Conservation (phyloP, 2,113 vertebrate genomes). For the Candoia aspera region DNA sequence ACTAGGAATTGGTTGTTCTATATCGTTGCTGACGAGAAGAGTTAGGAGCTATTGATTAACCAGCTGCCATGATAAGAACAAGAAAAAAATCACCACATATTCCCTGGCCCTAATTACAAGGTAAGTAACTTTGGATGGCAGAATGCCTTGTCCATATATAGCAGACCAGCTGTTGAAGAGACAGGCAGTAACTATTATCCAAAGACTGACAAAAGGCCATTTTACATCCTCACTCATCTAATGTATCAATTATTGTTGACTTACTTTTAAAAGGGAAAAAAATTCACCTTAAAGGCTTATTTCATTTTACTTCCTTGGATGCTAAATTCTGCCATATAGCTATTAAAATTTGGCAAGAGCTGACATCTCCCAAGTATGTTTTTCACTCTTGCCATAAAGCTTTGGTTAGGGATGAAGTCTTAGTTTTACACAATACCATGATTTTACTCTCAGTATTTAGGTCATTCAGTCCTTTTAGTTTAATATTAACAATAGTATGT, state of each 20-base stretch:
- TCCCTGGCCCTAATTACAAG: background rate
- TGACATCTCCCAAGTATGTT: background rate
- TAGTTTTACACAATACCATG: background rate
- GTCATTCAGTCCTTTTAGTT: background rate
- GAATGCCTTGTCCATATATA: background rate
- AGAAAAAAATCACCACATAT: background rate
- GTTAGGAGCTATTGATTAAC: background rate
- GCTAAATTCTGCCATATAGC: background rate
- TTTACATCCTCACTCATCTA: background rate
- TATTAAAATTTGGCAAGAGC: background rate
- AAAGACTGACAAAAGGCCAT: background rate
- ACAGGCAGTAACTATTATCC: background rate
- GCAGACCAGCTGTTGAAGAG: background rate
- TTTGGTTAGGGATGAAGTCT: background rate
- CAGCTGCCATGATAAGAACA: background rate
- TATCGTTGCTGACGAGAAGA: background rate
- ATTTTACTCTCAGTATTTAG: background rate
- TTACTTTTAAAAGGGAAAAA: background rate
- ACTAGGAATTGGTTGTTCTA: background rate
- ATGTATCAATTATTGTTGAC: background rate
- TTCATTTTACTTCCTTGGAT: background rate
- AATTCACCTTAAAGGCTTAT: background rate
- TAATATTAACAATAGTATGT: background rate
- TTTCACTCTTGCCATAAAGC: background rate
- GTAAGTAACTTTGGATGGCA: background rate